These are phyloP conservation scores for Mungos mungo DNA, from an alignment of 2,113 vertebrate genomes.

Conservation along the genomic window DNA sequence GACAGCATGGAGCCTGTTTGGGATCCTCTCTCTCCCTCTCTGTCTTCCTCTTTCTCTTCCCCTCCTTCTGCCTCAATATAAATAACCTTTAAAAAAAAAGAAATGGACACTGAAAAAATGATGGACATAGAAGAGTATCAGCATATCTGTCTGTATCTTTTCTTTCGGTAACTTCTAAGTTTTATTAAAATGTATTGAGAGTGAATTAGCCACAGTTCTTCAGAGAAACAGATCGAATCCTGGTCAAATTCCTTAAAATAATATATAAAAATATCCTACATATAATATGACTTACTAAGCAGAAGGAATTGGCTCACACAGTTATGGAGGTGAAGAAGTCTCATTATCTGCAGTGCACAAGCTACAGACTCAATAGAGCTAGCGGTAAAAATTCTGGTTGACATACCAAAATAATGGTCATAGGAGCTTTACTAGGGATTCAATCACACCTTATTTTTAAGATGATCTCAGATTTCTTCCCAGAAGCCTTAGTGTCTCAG, in stretches of 20 bases:
- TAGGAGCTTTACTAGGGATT: background rate
- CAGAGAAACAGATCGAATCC: background rate
- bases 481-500: background rate
- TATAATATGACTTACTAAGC: background rate
- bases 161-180: background rate
- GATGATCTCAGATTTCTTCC: background rate
- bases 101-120: background rate
- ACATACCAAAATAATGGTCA: background rate
- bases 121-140: constrained; percentile 18
- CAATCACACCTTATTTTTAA: background rate
- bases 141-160: background rate
- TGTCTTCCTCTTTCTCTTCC: too few relatives aligned
- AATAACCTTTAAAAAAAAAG: too few relatives aligned
- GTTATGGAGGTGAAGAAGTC: background rate
- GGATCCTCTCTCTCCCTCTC: too few relatives aligned
- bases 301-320: background rate
- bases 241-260: background rate
- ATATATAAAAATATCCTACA: background rate
- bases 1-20: too few relatives aligned
- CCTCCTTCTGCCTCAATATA: too few relatives aligned
- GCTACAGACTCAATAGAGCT: background rate
- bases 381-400: background rate
- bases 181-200: background rate
- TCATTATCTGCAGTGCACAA: background rate
- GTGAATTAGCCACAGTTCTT: background rate